These are phyloP conservation scores for Drosophila austrosaltans DNA, from an alignment of 2,888 invertebrate species.

Conservation along the genomic window DNA sequence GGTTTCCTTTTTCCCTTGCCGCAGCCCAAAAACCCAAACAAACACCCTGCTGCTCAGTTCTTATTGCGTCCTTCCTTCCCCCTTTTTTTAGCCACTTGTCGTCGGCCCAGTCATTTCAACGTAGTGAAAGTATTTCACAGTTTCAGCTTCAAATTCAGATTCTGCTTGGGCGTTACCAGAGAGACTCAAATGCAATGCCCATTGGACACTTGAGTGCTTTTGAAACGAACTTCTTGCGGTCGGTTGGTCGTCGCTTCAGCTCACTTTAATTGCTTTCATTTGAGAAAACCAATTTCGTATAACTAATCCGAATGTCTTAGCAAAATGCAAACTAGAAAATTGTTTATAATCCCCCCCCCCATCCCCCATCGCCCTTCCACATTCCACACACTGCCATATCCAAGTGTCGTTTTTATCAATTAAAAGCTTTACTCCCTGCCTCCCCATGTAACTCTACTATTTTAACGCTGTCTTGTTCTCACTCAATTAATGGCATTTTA, in stretches of 20 bases:
- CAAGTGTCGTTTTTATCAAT: constrained; percentile 43
- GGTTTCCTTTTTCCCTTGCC: neutral
- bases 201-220: constrained; percentile 2
- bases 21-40: constrained; percentile 1
- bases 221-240: constrained; percentile 1
- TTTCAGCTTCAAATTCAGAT: neutral
- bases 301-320: constrained; percentile 6
- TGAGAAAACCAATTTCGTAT: constrained; percentile 1
- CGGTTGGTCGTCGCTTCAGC: neutral
- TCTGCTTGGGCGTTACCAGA: constrained; percentile 1
- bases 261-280: constrained; percentile 18
- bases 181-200: constrained; percentile 1
- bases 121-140: constrained; percentile 12
- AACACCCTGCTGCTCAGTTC: neutral
- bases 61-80: neutral
- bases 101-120: neutral
- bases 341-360: neutral
- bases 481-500: constrained; percentile 51
- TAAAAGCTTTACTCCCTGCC: constrained; percentile 46
- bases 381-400: neutral
- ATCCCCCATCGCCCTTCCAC: neutral
- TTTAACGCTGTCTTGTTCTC: neutral
- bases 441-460: neutral
- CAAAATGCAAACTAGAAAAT: constrained; percentile 6
- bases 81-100: constrained; percentile 8